Evolutionary conservation across 2,888 invertebrate species (phyloP).

Genomic region (Cheilosia vernalis): DNA sequence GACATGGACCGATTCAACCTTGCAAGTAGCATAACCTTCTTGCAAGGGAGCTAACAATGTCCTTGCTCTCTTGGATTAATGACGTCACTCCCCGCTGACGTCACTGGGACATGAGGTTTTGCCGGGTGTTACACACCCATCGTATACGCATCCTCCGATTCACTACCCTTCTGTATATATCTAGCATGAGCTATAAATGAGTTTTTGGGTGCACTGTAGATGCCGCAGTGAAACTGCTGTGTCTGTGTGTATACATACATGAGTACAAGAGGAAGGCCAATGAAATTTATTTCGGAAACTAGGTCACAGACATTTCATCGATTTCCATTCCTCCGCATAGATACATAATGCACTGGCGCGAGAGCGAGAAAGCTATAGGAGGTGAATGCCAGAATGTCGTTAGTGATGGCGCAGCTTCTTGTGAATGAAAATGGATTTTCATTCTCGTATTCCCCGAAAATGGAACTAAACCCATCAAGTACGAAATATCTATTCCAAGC

Average conservation of each 20-base stretch:
- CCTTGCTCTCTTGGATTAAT: constrained; percentile 51
- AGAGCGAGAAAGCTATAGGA: neutral
- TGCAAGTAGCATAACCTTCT: constrained; percentile 58
- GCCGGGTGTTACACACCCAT: constrained; percentile 32
- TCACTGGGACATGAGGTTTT: constrained; percentile 35
- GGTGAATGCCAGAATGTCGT: neutral
- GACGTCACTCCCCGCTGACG: constrained; percentile 63
- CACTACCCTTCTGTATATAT: neutral
- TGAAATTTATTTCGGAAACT: constrained; percentile 62
- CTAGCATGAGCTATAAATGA: constrained; percentile 1
- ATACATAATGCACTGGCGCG: neutral
- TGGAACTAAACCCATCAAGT: neutral
- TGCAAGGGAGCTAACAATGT: constrained; percentile 28
- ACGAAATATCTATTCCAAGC: neutral
- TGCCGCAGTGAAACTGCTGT: constrained; percentile 2
- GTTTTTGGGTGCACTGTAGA: constrained; percentile 27
- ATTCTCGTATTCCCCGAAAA: constrained; percentile 4
- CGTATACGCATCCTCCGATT: constrained; percentile 43
- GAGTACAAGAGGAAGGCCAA: constrained; percentile 42
- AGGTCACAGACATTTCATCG: constrained; percentile 71
- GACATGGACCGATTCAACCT: constrained; percentile 31
- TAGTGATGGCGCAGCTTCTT: constrained; percentile 4
- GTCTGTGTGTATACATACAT: constrained; percentile 11
- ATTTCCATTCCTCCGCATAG: constrained; percentile 35
- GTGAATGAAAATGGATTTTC: constrained; percentile 42